phyloP scores from a whole-genome alignment of 2,888 invertebrate species.

The Cyaniris semiargus region DNA sequence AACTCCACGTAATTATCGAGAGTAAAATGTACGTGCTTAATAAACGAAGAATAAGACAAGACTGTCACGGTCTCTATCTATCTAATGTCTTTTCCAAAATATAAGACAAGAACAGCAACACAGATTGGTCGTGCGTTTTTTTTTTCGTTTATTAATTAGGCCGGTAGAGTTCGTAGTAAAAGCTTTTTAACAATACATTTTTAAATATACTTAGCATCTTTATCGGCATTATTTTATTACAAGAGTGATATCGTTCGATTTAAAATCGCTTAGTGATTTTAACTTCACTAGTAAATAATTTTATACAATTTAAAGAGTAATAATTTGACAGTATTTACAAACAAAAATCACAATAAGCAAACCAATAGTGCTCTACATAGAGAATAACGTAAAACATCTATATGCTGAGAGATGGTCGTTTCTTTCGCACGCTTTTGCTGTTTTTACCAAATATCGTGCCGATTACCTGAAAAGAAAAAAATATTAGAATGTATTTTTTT shows the following conservation, averaged over 20 bases:
- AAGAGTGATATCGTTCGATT: neutral
- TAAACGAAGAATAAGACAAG: too few relatives aligned
- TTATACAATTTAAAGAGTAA: neutral
- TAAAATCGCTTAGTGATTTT: neutral
- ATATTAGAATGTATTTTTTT: slow-evolving; percentile 53
- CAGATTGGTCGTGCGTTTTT: too few relatives aligned
- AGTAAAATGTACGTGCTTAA: too few relatives aligned
- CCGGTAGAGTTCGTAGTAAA: neutral
- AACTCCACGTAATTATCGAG: too few relatives aligned
- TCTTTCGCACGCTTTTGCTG: slow-evolving; percentile 87
- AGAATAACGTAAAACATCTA: slow-evolving; percentile 55
- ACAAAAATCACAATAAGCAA: slow-evolving; percentile 10
- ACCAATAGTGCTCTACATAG: neutral
- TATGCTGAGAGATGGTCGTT: slow-evolving; percentile 88
- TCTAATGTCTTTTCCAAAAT: too few relatives aligned
- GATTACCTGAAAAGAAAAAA: slow-evolving; percentile 72
- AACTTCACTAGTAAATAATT: neutral
- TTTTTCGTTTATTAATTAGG: too few relatives aligned
- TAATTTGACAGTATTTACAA: neutral
- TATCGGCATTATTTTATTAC: neutral
- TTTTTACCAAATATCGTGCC: slow-evolving; percentile 90
- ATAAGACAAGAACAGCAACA: too few relatives aligned
- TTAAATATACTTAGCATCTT: neutral
- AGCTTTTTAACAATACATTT: neutral
- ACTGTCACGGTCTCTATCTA: too few relatives aligned